Conservation (phyloP, 2,113 vertebrate genomes). For the Romanogobio albipinnatus region DNA sequence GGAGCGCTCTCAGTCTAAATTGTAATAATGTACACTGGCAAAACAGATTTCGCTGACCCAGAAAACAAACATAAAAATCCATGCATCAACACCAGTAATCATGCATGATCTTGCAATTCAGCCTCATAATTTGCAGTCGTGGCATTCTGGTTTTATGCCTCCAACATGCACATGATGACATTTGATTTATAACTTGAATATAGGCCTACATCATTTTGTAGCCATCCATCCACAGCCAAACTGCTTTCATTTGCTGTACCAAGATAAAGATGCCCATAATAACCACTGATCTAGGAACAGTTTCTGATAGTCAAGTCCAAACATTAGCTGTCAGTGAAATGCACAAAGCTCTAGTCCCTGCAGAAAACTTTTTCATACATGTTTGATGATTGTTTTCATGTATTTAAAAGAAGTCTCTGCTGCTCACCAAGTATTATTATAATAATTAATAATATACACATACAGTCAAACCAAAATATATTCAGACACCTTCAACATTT, state of each 20-base stretch:
- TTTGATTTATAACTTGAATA: slow-evolving; percentile 25
- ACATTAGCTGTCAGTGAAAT: not conserved
- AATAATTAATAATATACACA: too few relatives aligned
- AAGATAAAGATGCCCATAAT: not conserved
- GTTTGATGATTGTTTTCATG: not conserved
- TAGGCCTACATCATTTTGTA: not conserved
- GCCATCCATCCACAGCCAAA: not conserved
- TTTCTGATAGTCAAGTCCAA: not conserved
- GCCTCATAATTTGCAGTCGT: not conserved
- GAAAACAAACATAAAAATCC: slow-evolving; percentile 1
- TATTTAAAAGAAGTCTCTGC: not conserved
- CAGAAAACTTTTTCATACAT: not conserved
- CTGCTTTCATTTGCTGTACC: not conserved
- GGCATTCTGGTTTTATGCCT: slow-evolving; percentile 25
- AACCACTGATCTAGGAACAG: not conserved
- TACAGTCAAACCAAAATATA: too few relatives aligned
- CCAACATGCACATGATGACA: slow-evolving; percentile 6
- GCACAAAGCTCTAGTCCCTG: not conserved
- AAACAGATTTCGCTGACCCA: not conserved
- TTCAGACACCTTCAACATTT: too few relatives aligned
- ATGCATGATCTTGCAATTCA: slow-evolving; percentile 12
- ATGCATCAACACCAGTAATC: slow-evolving; percentile 5
- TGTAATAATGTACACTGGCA: not conserved
- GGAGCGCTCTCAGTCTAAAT: not conserved
- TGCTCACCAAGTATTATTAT: not conserved